These are phyloP conservation scores for Nemurella pictetii DNA, from an alignment of 2,888 invertebrate species.

Conservation along the genomic window DNA sequence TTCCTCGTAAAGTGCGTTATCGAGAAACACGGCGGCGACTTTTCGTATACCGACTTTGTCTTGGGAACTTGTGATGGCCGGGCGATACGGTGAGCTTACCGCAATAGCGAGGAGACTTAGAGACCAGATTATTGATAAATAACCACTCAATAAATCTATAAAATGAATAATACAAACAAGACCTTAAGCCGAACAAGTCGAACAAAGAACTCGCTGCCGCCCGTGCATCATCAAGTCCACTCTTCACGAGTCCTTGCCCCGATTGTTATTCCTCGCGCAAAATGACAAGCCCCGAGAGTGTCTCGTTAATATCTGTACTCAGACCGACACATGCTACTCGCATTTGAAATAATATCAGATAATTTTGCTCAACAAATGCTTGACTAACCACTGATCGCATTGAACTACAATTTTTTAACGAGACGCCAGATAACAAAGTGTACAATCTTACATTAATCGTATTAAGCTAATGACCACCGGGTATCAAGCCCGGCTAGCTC, in stretches of 20 bases:
- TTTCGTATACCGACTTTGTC: neutral
- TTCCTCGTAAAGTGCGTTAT: neutral
- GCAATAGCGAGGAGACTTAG: neutral
- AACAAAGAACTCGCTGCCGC: neutral
- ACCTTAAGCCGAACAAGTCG: neutral
- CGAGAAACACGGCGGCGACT: neutral
- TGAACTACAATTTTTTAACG: too few species aligned
- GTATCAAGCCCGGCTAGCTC: neutral
- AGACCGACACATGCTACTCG: too few species aligned
- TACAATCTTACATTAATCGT: too few species aligned
- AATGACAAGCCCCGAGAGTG: neutral
- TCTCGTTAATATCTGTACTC: slow-evolving; percentile 12
- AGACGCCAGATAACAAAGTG: too few species aligned
- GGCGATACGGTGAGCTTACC: neutral
- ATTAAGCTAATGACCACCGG: too few species aligned
- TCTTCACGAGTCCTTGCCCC: neutral
- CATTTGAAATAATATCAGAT: too few species aligned
- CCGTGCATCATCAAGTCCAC: neutral
- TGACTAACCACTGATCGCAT: too few species aligned
- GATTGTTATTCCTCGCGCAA: neutral
- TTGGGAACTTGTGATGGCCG: neutral
- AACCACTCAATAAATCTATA: slow-evolving; percentile 15
- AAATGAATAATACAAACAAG: slow-evolving; percentile 14
- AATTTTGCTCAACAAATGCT: too few species aligned
- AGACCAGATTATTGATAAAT: slow-evolving; percentile 15